A percentile compares a stretch with the other conserved stretches of the same genome.
Conservation (phyloP, 2,113 vertebrate species). For the Myrmecophaga tridactyla region DNA sequence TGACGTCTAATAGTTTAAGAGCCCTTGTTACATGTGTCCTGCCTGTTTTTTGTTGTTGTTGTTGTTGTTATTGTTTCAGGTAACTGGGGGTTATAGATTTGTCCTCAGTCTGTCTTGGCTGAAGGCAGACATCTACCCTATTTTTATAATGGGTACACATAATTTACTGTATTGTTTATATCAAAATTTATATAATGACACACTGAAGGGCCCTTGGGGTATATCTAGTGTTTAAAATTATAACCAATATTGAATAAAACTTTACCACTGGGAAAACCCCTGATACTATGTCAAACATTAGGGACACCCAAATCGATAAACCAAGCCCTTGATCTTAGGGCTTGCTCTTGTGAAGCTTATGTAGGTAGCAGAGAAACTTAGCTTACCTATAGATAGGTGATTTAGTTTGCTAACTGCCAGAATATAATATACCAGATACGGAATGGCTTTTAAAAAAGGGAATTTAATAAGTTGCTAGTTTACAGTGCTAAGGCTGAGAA, state of each 20-base stretch:
- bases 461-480: too few species aligned
- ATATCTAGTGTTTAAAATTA: background rate
- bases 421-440: too few species aligned
- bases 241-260: background rate
- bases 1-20: background rate
- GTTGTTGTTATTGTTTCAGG: background rate
- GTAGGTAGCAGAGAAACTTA: too few species aligned
- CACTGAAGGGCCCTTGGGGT: background rate
- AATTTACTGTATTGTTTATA: background rate
- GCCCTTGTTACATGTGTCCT: background rate
- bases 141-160: background rate
- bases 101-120: background rate
- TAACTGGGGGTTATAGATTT: background rate
- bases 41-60: background rate
- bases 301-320: too few species aligned
- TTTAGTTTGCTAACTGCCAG: too few species aligned
- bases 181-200: background rate
- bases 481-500: too few species aligned
- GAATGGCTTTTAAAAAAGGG: too few species aligned
- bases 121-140: background rate
- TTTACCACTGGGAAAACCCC: too few species aligned
- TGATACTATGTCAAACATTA: too few species aligned
- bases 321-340: too few species aligned
- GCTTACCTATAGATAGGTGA: too few species aligned
- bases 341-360: too few species aligned